Percentiles rank a stretch among this genome's conserved stretches.
phyloP scores from a whole-genome alignment of 2,888 invertebrate genomes.

The Eristalis tenax region DNA sequence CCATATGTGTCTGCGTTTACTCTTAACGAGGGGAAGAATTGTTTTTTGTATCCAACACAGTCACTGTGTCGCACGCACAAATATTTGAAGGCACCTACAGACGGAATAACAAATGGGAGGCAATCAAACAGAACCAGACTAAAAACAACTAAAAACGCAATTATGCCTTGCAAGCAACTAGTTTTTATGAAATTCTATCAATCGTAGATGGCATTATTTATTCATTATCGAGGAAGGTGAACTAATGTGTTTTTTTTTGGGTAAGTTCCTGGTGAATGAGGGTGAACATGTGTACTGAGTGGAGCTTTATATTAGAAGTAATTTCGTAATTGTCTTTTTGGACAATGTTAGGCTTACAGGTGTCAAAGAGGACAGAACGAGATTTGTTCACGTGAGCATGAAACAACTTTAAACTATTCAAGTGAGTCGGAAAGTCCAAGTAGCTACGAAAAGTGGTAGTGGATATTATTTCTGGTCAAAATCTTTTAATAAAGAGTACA shows the following conservation, averaged over 20 bases:
- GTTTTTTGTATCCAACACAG: background rate
- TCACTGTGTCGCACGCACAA: background rate
- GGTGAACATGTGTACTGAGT: background rate
- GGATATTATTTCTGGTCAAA: too few species aligned
- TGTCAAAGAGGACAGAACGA: too few species aligned
- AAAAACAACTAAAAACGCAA: background rate
- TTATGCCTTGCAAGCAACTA: background rate
- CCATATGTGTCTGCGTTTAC: background rate
- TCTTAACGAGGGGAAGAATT: background rate
- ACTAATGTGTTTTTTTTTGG: background rate
- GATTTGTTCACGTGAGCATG: too few species aligned
- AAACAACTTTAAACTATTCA: too few species aligned
- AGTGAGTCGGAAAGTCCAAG: too few species aligned
- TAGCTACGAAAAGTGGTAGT: too few species aligned
- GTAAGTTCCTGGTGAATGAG: background rate
- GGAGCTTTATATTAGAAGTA: background rate
- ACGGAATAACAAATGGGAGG: background rate
- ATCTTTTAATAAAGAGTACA: too few species aligned
- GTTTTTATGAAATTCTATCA: background rate
- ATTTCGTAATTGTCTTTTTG: background rate
- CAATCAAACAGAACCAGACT: background rate
- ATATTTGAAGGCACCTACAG: background rate
- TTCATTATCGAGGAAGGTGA: background rate
- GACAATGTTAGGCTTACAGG: too few species aligned
- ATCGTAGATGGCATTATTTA: background rate